Evolutionary conservation across 1,140 invertebrate genomes (phyloP).

Genomic region (Protaetia brevitarsis): DNA sequence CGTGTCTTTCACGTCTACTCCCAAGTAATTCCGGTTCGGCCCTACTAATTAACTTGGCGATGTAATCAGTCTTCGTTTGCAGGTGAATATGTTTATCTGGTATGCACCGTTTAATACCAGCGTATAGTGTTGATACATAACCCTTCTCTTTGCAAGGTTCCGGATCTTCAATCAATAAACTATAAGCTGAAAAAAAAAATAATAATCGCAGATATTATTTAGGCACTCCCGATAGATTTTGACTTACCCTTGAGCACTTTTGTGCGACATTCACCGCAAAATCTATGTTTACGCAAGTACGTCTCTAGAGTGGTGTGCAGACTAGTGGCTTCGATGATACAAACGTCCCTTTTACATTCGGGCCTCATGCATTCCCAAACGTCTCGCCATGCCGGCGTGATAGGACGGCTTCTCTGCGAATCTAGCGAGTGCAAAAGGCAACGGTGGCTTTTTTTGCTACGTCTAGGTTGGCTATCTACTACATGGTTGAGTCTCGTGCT

Average conservation of each 20-base stretch:
- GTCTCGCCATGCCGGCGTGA: constrained; percentile 69
- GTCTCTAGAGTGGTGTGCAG: constrained; percentile 81
- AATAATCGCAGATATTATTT: neutral
- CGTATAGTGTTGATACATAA: constrained; percentile 80
- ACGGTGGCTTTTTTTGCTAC: constrained; percentile 29
- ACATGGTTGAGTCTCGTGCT: constrained; percentile 73
- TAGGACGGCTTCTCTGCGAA: constrained; percentile 72
- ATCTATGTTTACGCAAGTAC: constrained; percentile 88
- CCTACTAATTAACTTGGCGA: constrained; percentile 78
- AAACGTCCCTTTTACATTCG: constrained; percentile 79
- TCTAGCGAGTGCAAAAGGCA: constrained; percentile 86
- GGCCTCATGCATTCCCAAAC: constrained; percentile 86
- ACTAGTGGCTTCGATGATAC: constrained; percentile 78
- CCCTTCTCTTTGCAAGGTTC: constrained; percentile 84
- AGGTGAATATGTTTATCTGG: constrained; percentile 84
- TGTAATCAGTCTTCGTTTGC: constrained; percentile 80
- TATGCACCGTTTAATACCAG: constrained; percentile 80
- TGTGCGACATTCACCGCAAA: constrained; percentile 87
- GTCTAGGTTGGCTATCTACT: constrained; percentile 70
- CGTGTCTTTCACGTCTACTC: constrained; percentile 78
- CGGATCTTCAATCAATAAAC: constrained; percentile 78
- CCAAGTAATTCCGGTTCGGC: constrained; percentile 87
- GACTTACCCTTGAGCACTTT: constrained; percentile 63
- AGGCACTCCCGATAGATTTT: constrained; percentile 7
- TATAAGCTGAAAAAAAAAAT: constrained; percentile 66